phyloP scores from a whole-genome alignment of 2,113 vertebrate genomes.

The Eudyptes chrysolophus region DNA sequence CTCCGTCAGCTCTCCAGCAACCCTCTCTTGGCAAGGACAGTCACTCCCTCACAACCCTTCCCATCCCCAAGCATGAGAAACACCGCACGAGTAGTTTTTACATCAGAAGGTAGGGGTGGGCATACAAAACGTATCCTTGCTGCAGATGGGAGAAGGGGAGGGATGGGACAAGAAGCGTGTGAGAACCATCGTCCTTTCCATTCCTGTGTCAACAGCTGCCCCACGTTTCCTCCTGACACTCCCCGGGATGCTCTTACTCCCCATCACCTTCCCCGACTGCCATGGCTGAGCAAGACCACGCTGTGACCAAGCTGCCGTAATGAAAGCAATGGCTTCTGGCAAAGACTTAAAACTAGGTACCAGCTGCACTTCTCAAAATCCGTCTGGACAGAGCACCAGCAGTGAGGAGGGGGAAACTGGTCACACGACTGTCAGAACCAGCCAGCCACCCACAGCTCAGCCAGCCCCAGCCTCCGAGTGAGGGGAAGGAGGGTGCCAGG shows the following conservation, averaged over 20 bases:
- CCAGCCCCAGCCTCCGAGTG: background rate
- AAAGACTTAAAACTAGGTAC: background rate
- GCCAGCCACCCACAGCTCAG: background rate
- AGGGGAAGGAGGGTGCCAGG: background rate
- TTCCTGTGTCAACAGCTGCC: background rate
- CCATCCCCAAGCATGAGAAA: accelerated
- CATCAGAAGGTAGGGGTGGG: background rate
- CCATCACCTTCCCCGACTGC: background rate
- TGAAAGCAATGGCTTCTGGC: background rate
- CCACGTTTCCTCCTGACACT: background rate
- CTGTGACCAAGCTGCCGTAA: accelerated
- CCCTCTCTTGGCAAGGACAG: background rate
- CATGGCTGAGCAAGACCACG: background rate
- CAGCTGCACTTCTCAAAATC: background rate
- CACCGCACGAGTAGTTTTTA: background rate
- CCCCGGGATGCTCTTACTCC: background rate
- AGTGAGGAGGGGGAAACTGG: background rate
- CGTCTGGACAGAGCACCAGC: background rate
- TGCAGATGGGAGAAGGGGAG: background rate
- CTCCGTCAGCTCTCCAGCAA: background rate
- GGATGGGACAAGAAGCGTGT: background rate
- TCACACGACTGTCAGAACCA: background rate
- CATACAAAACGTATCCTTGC: background rate
- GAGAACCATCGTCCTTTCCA: background rate
- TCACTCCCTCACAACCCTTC: background rate